Evolutionary conservation across 2,888 invertebrate species (phyloP), one percentile per base, ranked within the genome.

Genomic region (Gastracanthus pulcherrimus): DNA sequence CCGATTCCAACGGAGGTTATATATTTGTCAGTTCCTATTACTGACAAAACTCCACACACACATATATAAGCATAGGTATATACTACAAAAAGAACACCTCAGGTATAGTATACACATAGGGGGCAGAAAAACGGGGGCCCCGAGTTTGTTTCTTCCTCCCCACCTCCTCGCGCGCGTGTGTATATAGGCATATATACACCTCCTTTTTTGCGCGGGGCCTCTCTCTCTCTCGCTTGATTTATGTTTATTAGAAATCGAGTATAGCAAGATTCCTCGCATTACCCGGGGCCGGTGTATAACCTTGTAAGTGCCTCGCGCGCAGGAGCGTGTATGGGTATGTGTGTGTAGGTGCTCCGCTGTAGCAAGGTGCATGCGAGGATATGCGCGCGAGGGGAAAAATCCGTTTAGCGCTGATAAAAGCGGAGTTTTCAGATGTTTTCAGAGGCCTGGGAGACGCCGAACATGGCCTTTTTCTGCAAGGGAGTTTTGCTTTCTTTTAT

Each of bases 221-320:
- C 38, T 70, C 64, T 62, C 3, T 16, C 38, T 51, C 51, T 60
- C 19, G 51, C 75, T 76, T 79, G 82, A 82, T 82, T 82, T 82
- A 82, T 82, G 77, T 78, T 82, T 78, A 82, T 82, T 82, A 82
- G 82, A 78, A 82, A 81, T 81, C 77, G 77, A 81, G 76, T 67
- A 38, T 69, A 78, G 77, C 77, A 76, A 74, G 81, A 81, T 78
- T 81, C 81, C 69, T 45, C 69, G 77, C 77, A 78, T 81, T 81
- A 74, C 67, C 81, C 80, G 70, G 48, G 26, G 58, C 45, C 38
- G 23, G 60, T 41, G 16, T 31, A 58, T 72, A 75, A 48, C 62
- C 75, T 48, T 76, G 66, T 41, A 67, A 67, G 38, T 11, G 16
- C n/a, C n/a, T n/a, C n/a, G 5, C 38, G 6, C 6, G 0, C 19